A percentile compares a stretch with the other conserved stretches of the same genome.
Conservation (phyloP, 2,888 invertebrate genomes). For the Metopia argyrocephala region DNA sequence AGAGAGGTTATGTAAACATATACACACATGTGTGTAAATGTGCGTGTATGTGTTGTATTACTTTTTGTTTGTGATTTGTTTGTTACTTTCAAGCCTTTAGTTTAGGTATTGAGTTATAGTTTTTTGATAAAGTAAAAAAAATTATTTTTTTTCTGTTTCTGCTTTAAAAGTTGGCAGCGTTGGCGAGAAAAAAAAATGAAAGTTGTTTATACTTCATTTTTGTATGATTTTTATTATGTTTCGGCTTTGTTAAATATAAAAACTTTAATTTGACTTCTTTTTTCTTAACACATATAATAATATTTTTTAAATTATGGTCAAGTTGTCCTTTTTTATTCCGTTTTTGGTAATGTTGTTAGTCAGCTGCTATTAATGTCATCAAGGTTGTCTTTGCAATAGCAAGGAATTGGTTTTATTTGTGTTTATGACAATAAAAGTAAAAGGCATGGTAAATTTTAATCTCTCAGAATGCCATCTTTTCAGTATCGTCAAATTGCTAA, state of each 20-base stretch:
- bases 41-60: background rate
- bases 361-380: constrained; percentile 23
- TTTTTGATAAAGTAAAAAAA: constrained; percentile 27
- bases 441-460: background rate
- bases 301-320: constrained; percentile 16
- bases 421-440: background rate
- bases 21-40: background rate
- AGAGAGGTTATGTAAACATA: constrained; percentile 47
- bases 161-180: constrained; percentile 24
- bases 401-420: constrained; percentile 8
- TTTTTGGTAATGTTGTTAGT: too few relatives aligned
- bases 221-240: background rate
- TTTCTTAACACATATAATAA: constrained; percentile 10
- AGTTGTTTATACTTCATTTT: constrained; percentile 63
- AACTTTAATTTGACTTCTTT: background rate
- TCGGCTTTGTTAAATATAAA: background rate
- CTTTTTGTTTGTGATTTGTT: background rate
- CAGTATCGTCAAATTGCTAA: too few relatives aligned
- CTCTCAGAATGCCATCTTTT: background rate
- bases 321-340: constrained; percentile 42
- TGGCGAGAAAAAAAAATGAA: constrained; percentile 65
- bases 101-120: constrained; percentile 57
- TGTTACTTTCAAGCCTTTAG: constrained; percentile 56
- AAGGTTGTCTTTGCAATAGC: constrained; percentile 51
- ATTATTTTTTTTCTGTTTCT: constrained; percentile 12